Base-by-base conservation (phyloP, 2,113 vertebrate genomes). In the Ictalurus furcatus region DNA sequence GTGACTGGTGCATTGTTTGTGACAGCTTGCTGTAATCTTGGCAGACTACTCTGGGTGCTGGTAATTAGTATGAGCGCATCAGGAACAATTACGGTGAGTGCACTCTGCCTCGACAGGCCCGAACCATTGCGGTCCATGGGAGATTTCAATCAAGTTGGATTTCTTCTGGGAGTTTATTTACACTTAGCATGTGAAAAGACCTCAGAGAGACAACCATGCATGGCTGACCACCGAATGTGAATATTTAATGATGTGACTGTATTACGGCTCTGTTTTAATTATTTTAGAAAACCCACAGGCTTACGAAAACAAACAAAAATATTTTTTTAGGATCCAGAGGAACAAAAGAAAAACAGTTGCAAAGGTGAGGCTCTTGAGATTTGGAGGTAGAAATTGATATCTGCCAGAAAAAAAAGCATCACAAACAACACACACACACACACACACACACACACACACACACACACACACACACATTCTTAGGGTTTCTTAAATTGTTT, bases 21-120 rank as follows among this genome's bases (percentile, higher is more conserved):
- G 96, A 96, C 85, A 93, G 94, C 93, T 90, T 94, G 95, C 94
- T 93, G 91, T 96, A 96, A 97, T 96, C 96, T 96, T 94, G 94
- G 93, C 94, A 96, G 95, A 96, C 96, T 96, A 95, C 95, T 95
- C 95, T 94, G 93, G 83, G 84, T 63, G 79, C 58, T 9, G 86
- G 83, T 87, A 91, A 90, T 91, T 90, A 90, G 84, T 91, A 88
- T 9, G 85, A 88, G 89, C 40, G 40, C 84, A 91, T 91, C 89
- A 90, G 78, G 85, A 90, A 90, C 89, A 91, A 88, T 88, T 88
- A 86, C 4, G 16, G 61, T 61, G 71, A 83, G 58, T 16, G 71
- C 59, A 80, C 86, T 89, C 48, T 74, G 78, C 90, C 86, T 88
- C 82, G 84, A 61, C 86, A 89, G 78, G 76, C 86, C 86, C 1